phyloP scores from a whole-genome alignment of 2,888 invertebrate genomes.

The Thereva nobilitata region DNA sequence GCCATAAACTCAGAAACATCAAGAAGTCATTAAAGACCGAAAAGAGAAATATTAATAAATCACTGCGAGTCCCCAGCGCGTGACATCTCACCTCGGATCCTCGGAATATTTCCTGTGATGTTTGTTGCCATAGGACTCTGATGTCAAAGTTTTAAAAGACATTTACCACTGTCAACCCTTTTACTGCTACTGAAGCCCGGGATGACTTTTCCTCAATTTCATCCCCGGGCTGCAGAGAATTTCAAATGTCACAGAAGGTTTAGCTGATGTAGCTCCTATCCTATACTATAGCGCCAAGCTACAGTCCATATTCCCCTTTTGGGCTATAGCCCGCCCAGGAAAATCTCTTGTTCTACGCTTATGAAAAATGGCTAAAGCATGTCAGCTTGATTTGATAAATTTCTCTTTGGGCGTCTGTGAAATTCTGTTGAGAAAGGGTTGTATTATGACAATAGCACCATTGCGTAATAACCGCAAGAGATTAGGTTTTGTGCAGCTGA shows the following conservation, averaged over 20 bases:
- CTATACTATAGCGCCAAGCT: slow-evolving; percentile 1
- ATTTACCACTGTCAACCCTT: slow-evolving; percentile 43
- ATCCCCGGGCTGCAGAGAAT: slow-evolving; percentile 11
- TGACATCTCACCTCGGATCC: slow-evolving; percentile 29
- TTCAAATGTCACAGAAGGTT: slow-evolving; percentile 26
- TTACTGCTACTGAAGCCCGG: slow-evolving; percentile 10
- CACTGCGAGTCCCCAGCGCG: slow-evolving; percentile 25
- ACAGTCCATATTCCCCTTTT: background rate
- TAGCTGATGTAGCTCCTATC: too few species aligned
- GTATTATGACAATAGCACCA: slow-evolving; percentile 22
- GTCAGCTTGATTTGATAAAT: slow-evolving; percentile 43
- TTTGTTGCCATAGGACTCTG: slow-evolving; percentile 22
- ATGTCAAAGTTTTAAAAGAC: slow-evolving; percentile 41
- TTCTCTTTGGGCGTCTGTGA: slow-evolving; percentile 39
- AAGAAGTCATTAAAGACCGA: slow-evolving; percentile 20
- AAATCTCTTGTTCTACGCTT: slow-evolving; percentile 41
- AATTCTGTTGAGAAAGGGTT: slow-evolving; percentile 30
- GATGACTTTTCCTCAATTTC: background rate
- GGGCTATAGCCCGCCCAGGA: slow-evolving; percentile 2
- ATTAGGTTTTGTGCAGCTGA: too few species aligned
- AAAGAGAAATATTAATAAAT: slow-evolving; percentile 36
- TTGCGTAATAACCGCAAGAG: slow-evolving; percentile 2
- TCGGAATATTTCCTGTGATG: slow-evolving; percentile 22
- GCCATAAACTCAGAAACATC: slow-evolving; percentile 14
- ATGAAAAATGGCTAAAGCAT: slow-evolving; percentile 41